Evolutionary conservation across 2,888 invertebrate genomes (phyloP).

Genomic region (Syritta pipiens): DNA sequence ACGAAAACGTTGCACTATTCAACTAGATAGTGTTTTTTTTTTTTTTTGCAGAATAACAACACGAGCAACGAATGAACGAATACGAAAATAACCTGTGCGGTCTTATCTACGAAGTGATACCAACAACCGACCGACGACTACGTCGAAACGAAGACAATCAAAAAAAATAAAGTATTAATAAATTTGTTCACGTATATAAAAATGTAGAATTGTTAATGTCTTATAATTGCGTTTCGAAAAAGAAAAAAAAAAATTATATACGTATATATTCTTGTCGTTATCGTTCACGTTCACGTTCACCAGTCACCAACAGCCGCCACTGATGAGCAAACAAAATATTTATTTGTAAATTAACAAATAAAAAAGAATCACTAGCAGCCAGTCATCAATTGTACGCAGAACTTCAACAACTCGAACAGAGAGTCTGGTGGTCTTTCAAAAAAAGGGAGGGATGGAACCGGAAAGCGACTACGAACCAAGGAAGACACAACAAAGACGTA

Average conservation of each 20-base stretch:
- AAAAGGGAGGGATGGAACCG: conserved; percentile 45
- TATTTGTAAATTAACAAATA: conserved; percentile 39
- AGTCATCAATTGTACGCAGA: conserved; percentile 20
- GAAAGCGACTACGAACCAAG: conserved; percentile 53
- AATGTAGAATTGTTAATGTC: conserved; percentile 45
- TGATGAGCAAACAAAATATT: not conserved
- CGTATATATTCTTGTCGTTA: conserved; percentile 14
- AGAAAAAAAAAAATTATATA: not conserved
- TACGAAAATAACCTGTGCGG: conserved; percentile 36
- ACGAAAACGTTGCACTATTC: conserved; percentile 8
- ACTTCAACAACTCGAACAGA: conserved; percentile 3
- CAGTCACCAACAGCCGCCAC: conserved; percentile 13
- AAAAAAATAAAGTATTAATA: conserved; percentile 45
- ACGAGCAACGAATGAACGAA: conserved; percentile 23
- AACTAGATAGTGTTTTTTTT: conserved; percentile 3
- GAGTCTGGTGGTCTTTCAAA: not conserved
- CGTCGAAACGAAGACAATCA: conserved; percentile 32
- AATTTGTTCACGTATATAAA: conserved; percentile 48
- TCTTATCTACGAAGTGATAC: conserved; percentile 54
- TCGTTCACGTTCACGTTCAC: conserved; percentile 48
- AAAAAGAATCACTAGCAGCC: conserved; percentile 7
- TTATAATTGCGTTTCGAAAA: conserved; percentile 54
- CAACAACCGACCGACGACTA: conserved; percentile 21
- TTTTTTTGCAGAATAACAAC: conserved; percentile 13
- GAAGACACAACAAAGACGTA: conserved; percentile 50